phyloP scores from a whole-genome alignment of 2,113 vertebrate species.

The Anguilla japonica region DNA sequence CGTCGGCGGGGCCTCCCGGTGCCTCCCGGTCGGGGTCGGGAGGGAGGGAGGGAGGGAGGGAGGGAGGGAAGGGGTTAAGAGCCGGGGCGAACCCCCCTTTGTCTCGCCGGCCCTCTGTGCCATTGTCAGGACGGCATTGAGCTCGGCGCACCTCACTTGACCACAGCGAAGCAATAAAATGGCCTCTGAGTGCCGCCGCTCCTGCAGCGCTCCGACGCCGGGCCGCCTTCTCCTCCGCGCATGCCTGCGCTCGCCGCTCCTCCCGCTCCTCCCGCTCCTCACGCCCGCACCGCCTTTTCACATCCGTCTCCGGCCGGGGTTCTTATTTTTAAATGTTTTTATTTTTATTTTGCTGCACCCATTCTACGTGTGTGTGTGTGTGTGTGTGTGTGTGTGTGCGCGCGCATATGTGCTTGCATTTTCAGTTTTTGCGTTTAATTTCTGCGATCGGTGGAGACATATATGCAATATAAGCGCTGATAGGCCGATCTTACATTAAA shows the following conservation, averaged over 20 bases:
- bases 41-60: constrained; percentile 25
- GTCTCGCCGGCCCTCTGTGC: constrained; percentile 72
- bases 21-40: constrained; percentile 32
- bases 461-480: not conserved
- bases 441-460: not conserved
- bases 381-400: no score
- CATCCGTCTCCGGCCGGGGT: no score
- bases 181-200: constrained; percentile 71
- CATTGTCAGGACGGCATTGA: constrained; percentile 78
- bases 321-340: no score
- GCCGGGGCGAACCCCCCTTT: constrained; percentile 72
- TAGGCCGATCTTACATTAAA: not conserved
- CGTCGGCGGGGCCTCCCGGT: not conserved
- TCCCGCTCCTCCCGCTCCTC: not conserved
- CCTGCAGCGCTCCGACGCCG: constrained; percentile 64
- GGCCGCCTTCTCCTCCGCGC: constrained; percentile 42
- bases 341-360: no score
- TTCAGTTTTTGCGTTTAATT: no score
- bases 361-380: no score
- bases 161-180: constrained; percentile 79
- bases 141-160: constrained; percentile 78
- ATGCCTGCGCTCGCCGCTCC: not conserved
- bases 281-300: no score
- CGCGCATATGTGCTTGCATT: no score
- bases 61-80: constrained; percentile 71